Evolutionary conservation across 2,797 vertebrate genomes (phyloP), one percentile per base, ranked within the genome.

Genomic region (Microctenopoma lineatum): DNA sequence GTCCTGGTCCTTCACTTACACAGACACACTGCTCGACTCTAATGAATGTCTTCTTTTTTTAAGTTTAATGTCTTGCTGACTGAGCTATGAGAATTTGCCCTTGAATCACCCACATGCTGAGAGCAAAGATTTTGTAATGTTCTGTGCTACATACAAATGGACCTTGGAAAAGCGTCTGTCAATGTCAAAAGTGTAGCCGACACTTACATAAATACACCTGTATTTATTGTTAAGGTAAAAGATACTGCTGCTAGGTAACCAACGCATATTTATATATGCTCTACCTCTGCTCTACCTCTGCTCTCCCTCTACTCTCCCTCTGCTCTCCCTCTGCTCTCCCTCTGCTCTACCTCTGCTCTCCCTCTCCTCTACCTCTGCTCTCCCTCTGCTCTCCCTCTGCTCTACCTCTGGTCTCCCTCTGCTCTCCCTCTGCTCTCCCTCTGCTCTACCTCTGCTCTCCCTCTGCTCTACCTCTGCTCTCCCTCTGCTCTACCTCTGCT

Each of bases 31-130:
- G 15, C 4, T 8, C 13, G 2, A n/a, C 29, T 32, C 29, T 6
- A 32, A 32, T 32, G 29, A 32, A 32, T 32, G 4, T 13, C 21
- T 1, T 21, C 21, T 3, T 44, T 16, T 44, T 16, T n/a, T 44
- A 44, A 7, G 15, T 13, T 47, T 12, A n/a, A n/a, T 27, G 32
- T 29, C 41, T 44, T 32, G 25, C n/a, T 25, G 54, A 56, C 25
- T 26, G 36, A 46, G 16, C 32, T 18, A 12, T 36, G 32, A 10
- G 6, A 12, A 12, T 51, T 9, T 58, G 54, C 5, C 18, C 55
- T 44, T 51, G 26, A 58, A 44, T 66, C 18, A 25, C 45, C 55
- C 65, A 16, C 46, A 39, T 52, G 47, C 47, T 44, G 16, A 50
- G 38, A 21, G 12, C 26, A 41, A 26, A 29, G 34, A 3, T n/a